These are phyloP conservation scores for Taeniopygia guttata DNA, from an alignment of 2,797 vertebrate genomes.

Conservation along the genomic window DNA sequence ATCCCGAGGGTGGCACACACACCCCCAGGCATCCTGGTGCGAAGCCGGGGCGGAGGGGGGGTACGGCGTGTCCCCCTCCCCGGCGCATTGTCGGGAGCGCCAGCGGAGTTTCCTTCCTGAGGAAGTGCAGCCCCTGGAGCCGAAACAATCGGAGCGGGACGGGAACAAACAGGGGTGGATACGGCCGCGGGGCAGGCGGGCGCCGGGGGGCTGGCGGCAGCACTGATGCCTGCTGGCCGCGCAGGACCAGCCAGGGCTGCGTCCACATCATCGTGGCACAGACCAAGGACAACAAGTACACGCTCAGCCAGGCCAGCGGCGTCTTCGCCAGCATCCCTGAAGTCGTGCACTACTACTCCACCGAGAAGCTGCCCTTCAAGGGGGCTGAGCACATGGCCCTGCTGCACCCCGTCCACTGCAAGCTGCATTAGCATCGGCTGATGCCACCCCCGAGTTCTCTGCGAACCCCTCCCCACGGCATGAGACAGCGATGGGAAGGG, in stretches of 20 bases:
- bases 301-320: conserved; percentile 89
- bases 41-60: neutral
- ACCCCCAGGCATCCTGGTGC: neutral
- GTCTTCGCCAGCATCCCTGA: conserved; percentile 89
- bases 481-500: neutral
- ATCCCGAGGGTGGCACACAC: neutral
- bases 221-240: neutral
- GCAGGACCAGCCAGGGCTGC: conserved; percentile 89
- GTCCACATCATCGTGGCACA: conserved; percentile 97
- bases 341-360: conserved; percentile 90
- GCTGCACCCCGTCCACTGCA: conserved; percentile 82
- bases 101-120: conserved; percentile 74
- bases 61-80: neutral
- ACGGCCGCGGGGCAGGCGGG: neutral
- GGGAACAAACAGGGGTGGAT: conserved; percentile 29
- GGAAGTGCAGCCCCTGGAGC: conserved; percentile 72
- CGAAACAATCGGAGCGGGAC: conserved; percentile 70
- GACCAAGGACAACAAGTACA: conserved; percentile 91
- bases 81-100: conserved; percentile 59
- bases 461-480: too few relatives aligned
- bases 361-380: conserved; percentile 90
- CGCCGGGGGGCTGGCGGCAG: neutral
- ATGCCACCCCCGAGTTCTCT: neutral
- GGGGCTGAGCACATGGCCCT: conserved; percentile 94
- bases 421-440: conserved; percentile 42